Base-by-base conservation (phyloP, 2,797 vertebrate genomes). In the Bucorvus abyssinicus region DNA sequence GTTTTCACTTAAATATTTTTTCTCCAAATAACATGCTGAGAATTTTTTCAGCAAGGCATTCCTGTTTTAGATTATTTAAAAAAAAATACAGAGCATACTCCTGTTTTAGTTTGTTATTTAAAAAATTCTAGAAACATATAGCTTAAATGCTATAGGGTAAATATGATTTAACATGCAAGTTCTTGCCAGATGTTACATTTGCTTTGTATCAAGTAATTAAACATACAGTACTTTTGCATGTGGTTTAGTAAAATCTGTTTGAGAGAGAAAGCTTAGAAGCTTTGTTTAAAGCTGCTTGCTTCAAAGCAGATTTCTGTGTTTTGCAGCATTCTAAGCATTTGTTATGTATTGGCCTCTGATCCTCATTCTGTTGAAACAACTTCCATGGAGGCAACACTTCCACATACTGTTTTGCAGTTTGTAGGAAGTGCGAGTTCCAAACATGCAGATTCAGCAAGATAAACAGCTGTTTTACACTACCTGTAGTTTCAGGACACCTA, bases 231-330 rank as follows among this genome's bases (percentile, higher is more conserved):
- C 80, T 95, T 96, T 80, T 87, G 65, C 69, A 94, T 83, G 76
- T 57, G 91, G 90, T 90, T 96, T 91, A 94, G 76, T 90, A 92
- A 93, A 96, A 90, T 94, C 95, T 94, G 55, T 85, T 92, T 90
- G 82, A 89, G 49, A 92, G 56, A 84, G 49, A 93, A 97, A 94
- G 94, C 79, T 96, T 94, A 95, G 84, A 88, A 95, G 93, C 96
- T 96, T 93, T 96, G 71, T 93, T 96, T 94, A 97, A 96, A 96
- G 95, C 95, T 90, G 92, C 93, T 95, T 96, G 89, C 92, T 95
- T 91, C 86, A 95, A 96, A 94, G 94, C 56, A 96, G 94, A 96
- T 95, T 96, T 96, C 65, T 95, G 50, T 90, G 67, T 86, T 90
- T 84, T 90, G 70, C 77, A 89, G 93, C 36, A 85, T 78, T 82